phyloP scores from a whole-genome alignment of 2,797 vertebrate genomes.

The Chaunax sp. region DNA sequence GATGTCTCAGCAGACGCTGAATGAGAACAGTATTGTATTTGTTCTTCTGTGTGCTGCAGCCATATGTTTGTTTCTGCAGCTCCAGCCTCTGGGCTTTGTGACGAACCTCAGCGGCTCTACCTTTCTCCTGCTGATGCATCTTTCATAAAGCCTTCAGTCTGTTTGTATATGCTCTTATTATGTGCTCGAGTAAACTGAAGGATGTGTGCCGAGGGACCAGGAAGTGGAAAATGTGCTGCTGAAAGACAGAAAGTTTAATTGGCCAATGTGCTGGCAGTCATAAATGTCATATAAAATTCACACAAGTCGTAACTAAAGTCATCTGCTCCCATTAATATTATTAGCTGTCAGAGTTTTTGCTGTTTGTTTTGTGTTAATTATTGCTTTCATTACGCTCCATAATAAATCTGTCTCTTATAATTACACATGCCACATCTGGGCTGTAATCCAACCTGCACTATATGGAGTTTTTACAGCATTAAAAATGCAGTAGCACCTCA shows the following conservation, averaged over 20 bases:
- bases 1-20: conserved; percentile 77
- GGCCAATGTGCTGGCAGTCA: conserved; percentile 21
- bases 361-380: conserved; percentile 55
- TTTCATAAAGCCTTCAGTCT: conserved; percentile 42
- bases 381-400: conserved; percentile 14
- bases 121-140: conserved; percentile 32
- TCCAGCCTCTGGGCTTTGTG: neutral
- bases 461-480: conserved; percentile 34
- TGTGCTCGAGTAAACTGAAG: conserved; percentile 23
- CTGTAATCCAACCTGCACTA: conserved; percentile 43
- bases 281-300: conserved; percentile 38
- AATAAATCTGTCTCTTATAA: conserved; percentile 4
- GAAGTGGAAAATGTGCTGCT: conserved; percentile 11
- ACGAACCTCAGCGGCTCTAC: conserved; percentile 20
- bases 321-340: conserved; percentile 24
- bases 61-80: conserved; percentile 33
- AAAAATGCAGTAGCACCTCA: conserved; percentile 44
- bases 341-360: conserved; percentile 33
- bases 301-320: conserved; percentile 35
- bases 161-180: conserved; percentile 18
- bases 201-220: conserved; percentile 12
- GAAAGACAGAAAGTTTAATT: conserved; percentile 37
- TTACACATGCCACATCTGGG: conserved; percentile 31
- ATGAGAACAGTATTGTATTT: conserved; percentile 54
- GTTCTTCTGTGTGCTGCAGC: conserved; percentile 51